Percentiles rank a stretch among this genome's conserved stretches.
phyloP scores from a whole-genome alignment of 2,113 vertebrate species.

The Thinocorus orbignyianus region DNA sequence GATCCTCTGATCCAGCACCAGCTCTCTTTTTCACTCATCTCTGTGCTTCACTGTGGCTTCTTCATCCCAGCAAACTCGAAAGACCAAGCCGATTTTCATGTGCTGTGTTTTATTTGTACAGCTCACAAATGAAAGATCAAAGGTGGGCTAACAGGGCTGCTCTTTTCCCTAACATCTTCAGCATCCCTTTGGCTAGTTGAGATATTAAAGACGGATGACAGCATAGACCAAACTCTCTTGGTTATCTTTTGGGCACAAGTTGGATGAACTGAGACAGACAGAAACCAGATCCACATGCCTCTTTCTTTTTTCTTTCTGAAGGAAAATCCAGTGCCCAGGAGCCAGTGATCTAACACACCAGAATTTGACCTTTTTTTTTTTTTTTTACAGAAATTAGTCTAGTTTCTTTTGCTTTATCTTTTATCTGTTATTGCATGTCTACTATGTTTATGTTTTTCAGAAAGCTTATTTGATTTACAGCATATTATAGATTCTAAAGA shows the following conservation, averaged over 20 bases:
- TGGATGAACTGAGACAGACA: constrained; percentile 15
- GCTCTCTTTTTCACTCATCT: neutral
- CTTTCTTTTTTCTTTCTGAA: neutral
- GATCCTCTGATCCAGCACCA: neutral
- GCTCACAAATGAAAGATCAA: neutral
- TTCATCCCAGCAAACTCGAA: neutral
- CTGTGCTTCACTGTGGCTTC: neutral
- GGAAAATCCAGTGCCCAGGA: neutral
- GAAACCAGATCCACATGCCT: constrained; percentile 6
- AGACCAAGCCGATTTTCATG: neutral
- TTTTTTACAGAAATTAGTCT: neutral
- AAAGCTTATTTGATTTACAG: constrained; percentile 24
- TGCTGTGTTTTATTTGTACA: neutral
- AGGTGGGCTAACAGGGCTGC: neutral
- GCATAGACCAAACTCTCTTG: neutral
- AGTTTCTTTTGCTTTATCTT: neutral
- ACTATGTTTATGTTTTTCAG: neutral
- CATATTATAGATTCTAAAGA: neutral
- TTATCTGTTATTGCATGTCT: neutral
- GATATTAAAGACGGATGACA: neutral
- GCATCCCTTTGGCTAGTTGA: neutral
- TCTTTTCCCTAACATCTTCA: neutral
- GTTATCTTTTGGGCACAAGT: neutral
- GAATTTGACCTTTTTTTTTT: neutral
- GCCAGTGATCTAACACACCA: neutral